Conservation (phyloP, 2,888 invertebrate genomes). For the Actias luna region DNA sequence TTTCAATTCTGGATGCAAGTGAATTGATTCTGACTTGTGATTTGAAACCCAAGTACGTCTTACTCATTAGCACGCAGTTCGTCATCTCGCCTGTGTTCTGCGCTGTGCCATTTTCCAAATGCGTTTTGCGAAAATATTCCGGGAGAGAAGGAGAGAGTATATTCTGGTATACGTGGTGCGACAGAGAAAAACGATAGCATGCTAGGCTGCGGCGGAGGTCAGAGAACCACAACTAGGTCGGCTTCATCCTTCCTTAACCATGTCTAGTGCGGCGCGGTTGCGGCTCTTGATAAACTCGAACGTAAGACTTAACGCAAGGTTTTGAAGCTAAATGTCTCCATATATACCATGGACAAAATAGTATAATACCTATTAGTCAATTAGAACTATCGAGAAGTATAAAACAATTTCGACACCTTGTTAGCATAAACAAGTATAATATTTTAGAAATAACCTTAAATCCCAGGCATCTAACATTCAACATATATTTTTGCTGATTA, state of each 20-base stretch:
- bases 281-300: constrained; percentile 70
- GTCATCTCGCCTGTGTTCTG: constrained; percentile 52
- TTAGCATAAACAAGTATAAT: neutral
- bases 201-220: constrained; percentile 77
- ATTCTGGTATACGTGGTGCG: constrained; percentile 29
- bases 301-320: constrained; percentile 73
- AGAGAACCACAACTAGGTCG: constrained; percentile 80
- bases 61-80: constrained; percentile 58
- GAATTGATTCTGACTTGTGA: neutral
- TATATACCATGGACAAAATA: neutral
- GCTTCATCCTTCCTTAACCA: constrained; percentile 74
- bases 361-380: neutral
- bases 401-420: neutral
- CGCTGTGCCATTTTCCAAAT: constrained; percentile 71
- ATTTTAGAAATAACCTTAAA: neutral
- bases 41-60: constrained; percentile 23
- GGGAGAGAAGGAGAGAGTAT: constrained; percentile 63
- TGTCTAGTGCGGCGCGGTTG: constrained; percentile 48
- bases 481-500: neutral
- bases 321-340: constrained; percentile 32
- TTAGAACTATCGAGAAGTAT: too few species aligned
- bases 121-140: constrained; percentile 77
- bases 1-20: neutral
- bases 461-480: neutral
- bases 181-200: constrained; percentile 49